phyloP scores from a whole-genome alignment of 2,113 vertebrate species.

The Strigops habroptila region DNA sequence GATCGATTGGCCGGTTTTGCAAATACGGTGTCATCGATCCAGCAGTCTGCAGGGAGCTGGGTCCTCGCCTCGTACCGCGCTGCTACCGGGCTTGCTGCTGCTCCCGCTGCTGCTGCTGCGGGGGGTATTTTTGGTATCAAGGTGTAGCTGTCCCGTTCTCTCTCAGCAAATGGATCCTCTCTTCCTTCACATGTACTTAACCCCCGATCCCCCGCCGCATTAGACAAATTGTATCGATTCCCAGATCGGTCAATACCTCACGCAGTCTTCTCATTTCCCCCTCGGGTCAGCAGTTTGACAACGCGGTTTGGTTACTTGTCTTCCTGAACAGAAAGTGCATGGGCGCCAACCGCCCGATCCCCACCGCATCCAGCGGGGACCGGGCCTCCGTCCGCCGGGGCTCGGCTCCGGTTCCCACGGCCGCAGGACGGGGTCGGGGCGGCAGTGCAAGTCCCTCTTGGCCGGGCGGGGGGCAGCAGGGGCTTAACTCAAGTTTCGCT shows the following conservation, averaged over 20 bases:
- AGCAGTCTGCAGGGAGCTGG: constrained; percentile 29
- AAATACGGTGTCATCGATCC: constrained; percentile 57
- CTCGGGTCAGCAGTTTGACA: constrained; percentile 51
- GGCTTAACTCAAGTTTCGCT: constrained; percentile 38
- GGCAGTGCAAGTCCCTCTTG: constrained; percentile 38
- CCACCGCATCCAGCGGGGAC: constrained; percentile 3
- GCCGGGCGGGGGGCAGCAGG: background rate
- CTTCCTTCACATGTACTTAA: constrained; percentile 32
- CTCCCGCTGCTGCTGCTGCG: background rate
- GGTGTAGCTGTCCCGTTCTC: constrained; percentile 42
- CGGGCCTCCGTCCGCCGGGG: background rate
- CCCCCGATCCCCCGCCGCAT: constrained; percentile 55
- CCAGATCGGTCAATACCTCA: constrained; percentile 39
- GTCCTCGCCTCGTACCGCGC: constrained; percentile 8
- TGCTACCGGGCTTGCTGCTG: background rate
- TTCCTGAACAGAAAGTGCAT: constrained; percentile 52
- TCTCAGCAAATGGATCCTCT: background rate
- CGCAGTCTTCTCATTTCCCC: constrained; percentile 48
- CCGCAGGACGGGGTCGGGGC: background rate
- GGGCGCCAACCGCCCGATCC: constrained; percentile 11
- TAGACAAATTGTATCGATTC: constrained; percentile 59
- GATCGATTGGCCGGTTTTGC: constrained; percentile 59
- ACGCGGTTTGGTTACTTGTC: constrained; percentile 41
- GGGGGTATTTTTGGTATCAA: constrained; percentile 40
- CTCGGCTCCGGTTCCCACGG: constrained; percentile 33